These are phyloP conservation scores for Epiblema foenella DNA, from an alignment of 2,888 invertebrate genomes.

Conservation along the genomic window DNA sequence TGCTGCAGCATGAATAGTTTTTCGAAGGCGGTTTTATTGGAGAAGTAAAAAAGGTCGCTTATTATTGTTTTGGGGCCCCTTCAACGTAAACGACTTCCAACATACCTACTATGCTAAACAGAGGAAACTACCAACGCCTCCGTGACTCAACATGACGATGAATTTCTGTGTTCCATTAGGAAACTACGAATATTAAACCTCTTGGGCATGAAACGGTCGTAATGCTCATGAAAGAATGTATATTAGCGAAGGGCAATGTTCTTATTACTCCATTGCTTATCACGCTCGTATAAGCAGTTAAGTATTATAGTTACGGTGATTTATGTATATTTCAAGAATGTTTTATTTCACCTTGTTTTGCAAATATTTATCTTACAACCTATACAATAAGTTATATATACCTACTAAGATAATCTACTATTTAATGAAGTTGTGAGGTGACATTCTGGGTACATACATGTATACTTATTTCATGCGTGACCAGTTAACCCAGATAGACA, in stretches of 20 bases:
- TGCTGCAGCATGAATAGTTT: constrained; percentile 20
- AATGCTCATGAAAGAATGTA: constrained; percentile 50
- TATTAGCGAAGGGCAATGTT: constrained; percentile 48
- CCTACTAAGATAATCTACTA: too few species aligned
- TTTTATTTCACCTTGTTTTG: too few species aligned
- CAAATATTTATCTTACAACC: too few species aligned
- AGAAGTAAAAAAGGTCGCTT: constrained; percentile 35
- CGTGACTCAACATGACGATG: constrained; percentile 46
- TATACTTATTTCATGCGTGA: too few species aligned
- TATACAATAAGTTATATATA: too few species aligned
- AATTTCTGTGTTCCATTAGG: constrained; percentile 53
- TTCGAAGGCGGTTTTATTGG: constrained; percentile 11
- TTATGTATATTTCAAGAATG: too few species aligned
- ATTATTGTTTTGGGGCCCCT: constrained; percentile 36
- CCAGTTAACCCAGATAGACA: too few species aligned
- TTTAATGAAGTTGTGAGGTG: too few species aligned
- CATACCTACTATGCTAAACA: constrained; percentile 43
- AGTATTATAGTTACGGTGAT: too few species aligned
- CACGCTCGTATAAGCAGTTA: constrained; percentile 41
- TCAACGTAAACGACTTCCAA: constrained; percentile 28
- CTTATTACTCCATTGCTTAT: constrained; percentile 50
- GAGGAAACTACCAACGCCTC: constrained; percentile 41
- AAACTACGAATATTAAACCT: constrained; percentile 56
- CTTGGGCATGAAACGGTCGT: constrained; percentile 54
- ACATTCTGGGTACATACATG: too few species aligned